Conservation (phyloP, 2,888 invertebrate genomes). For the Allophyes oxyacanthae region DNA sequence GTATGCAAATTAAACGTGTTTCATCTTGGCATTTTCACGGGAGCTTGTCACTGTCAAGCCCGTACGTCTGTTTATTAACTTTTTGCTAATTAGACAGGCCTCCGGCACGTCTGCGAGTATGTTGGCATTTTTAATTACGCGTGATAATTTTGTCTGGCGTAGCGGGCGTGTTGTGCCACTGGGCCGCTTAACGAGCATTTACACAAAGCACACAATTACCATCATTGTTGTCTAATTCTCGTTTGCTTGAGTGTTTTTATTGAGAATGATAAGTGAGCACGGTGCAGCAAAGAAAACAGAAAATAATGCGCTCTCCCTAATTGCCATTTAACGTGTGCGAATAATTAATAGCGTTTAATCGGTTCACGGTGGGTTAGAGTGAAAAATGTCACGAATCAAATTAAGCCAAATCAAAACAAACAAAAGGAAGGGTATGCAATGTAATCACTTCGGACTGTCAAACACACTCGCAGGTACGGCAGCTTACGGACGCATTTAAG, state of each 20-base stretch:
- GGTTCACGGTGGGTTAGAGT: slow-evolving; percentile 50
- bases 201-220: slow-evolving; percentile 65
- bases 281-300: slow-evolving; percentile 42
- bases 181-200: slow-evolving; percentile 67
- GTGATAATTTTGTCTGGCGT: slow-evolving; percentile 79
- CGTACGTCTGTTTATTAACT: slow-evolving; percentile 88
- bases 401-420: slow-evolving; percentile 86
- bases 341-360: slow-evolving; percentile 62
- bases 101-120: slow-evolving; percentile 82
- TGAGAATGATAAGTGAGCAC: slow-evolving; percentile 59
- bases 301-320: slow-evolving; percentile 29
- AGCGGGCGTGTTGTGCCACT: slow-evolving; percentile 59
- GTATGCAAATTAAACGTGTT: slow-evolving; percentile 87
- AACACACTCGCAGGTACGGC: slow-evolving; percentile 85
- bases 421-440: slow-evolving; percentile 83
- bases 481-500: slow-evolving; percentile 86
- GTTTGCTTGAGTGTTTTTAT: slow-evolving; percentile 74
- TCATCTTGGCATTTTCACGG: slow-evolving; percentile 88
- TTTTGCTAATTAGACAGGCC: slow-evolving; percentile 88
- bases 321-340: slow-evolving; percentile 48
- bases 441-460: slow-evolving; percentile 88
- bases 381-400: slow-evolving; percentile 86
- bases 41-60: slow-evolving; percentile 86
- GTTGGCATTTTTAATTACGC: slow-evolving; percentile 89
- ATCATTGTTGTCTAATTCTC: slow-evolving; percentile 68